Conservation (phyloP, 2,797 vertebrate species). For the Mormyrops boulengeri region DNA sequence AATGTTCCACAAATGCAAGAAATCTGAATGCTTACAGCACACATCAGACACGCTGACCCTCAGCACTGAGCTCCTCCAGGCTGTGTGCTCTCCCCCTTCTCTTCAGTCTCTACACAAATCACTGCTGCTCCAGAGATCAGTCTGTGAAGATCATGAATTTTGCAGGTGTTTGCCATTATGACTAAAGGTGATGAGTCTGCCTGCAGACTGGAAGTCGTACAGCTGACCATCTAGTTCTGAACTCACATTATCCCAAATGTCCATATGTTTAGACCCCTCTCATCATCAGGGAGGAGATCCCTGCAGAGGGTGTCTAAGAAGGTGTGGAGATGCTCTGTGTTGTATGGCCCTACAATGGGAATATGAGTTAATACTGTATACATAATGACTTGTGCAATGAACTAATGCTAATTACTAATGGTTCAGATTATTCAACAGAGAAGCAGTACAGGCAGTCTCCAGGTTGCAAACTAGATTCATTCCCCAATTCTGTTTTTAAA, state of each 20-base stretch:
- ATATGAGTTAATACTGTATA: not conserved
- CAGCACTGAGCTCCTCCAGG: not conserved
- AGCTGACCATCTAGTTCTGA: no score
- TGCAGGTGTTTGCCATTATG: not conserved
- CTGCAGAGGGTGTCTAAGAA: no score
- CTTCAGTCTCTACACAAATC: not conserved
- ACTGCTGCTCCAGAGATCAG: not conserved
- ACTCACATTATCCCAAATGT: no score
- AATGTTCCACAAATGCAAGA: not conserved
- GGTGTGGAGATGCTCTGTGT: no score
- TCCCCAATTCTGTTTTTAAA: not conserved
- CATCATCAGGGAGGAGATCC: no score
- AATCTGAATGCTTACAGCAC: not conserved
- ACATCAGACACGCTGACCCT: not conserved
- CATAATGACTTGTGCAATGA: not conserved
- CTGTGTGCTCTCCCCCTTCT: not conserved
- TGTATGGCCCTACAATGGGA: no score
- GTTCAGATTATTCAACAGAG: no score
- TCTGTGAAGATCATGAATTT: not conserved
- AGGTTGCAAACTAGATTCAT: not conserved
- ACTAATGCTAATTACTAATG: not conserved
- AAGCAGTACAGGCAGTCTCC: not conserved
- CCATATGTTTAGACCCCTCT: no score
- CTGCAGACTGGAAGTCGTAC: no score
- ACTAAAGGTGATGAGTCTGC: no score